phyloP scores from a whole-genome alignment of 1,140 invertebrate genomes.

The Dendrolimus kikuchii region DNA sequence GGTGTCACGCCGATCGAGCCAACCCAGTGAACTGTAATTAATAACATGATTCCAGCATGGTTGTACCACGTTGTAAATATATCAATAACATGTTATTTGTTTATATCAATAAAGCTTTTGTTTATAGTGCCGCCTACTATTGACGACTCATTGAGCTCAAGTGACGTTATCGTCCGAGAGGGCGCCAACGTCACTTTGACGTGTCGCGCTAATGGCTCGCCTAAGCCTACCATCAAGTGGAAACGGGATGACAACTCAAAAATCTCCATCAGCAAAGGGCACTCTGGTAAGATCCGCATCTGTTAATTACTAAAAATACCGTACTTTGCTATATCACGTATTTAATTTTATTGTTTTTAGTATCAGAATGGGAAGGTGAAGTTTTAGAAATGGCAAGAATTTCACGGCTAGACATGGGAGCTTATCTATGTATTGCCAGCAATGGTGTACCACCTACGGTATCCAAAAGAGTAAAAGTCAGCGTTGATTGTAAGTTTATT shows the following conservation, averaged over 20 bases:
- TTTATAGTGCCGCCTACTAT: constrained; percentile 91
- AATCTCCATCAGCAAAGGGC: constrained; percentile 87
- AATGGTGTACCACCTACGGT: constrained; percentile 86
- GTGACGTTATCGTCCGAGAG: constrained; percentile 92
- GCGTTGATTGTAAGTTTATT: constrained; percentile 90
- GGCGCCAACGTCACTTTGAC: constrained; percentile 89
- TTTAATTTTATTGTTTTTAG: constrained; percentile 57
- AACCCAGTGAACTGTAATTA: too few relatives aligned
- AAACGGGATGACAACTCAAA: constrained; percentile 89
- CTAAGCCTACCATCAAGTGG: constrained; percentile 91
- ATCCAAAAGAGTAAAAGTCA: constrained; percentile 93
- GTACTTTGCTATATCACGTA: background rate
- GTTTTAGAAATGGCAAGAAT: constrained; percentile 88
- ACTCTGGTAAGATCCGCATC: constrained; percentile 75
- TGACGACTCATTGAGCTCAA: constrained; percentile 90
- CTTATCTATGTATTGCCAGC: constrained; percentile 90
- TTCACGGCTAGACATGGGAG: constrained; percentile 91
- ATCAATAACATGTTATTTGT: too few relatives aligned
- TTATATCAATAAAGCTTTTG: constrained; percentile 18
- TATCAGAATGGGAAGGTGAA: constrained; percentile 87
- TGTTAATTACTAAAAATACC: constrained; percentile 16
- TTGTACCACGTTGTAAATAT: too few relatives aligned
- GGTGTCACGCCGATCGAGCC: too few relatives aligned
- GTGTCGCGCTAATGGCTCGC: constrained; percentile 92
- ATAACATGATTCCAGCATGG: too few relatives aligned